Base-by-base conservation (phyloP, 2,797 vertebrate species). In the Onychomys arenicola region DNA sequence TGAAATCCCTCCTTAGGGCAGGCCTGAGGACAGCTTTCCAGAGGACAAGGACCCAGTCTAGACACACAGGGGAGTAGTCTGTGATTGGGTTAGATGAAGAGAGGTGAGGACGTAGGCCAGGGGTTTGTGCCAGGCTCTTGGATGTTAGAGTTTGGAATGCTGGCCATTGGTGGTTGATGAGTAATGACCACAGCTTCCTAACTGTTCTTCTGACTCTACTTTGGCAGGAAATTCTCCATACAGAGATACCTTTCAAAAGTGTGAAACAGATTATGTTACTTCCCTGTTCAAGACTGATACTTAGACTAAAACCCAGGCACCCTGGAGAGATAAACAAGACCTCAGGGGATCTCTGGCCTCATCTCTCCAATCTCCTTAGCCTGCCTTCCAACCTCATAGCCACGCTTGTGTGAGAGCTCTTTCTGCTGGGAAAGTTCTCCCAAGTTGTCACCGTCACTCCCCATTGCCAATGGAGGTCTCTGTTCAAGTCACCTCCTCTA, bases 251-350 rank as follows among this genome's bases (percentile, higher is more conserved):
- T 84, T 91, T 67, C 55, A 63, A 59, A 82, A 89, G 57, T 59
- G 25, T 34, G 59, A 71, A 90, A 93, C 81, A 57, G 77, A 87
- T 94, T 78, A 10, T 43, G 75, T 90, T 63, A 96, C 80, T 96
- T 85, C 61, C 34, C 57, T 89, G 69, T 32, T 87, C 85, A 96
- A 89, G 95, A 85, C 55, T 61, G 49, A 65, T 55, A 34, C n/a
- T 96, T 83, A 94, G 91, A 92, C 63, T 76, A 69, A 94, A 91
- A 85, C 21, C 23, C 49, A n/a, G 46, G 77, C 80, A 90, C 93
- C 81, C 37, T 59, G 63, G 49, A 23, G 6, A 46, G 49, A 82
- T 59, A 85, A 94, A 81, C 55, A 77, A 83, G 57, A 69, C 86
- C 59, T 63, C 23, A 1, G 0, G 2, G 55, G 52, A 57, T 32